phyloP scores from a whole-genome alignment of 2,888 invertebrate species.

The Clostera curtula region DNA sequence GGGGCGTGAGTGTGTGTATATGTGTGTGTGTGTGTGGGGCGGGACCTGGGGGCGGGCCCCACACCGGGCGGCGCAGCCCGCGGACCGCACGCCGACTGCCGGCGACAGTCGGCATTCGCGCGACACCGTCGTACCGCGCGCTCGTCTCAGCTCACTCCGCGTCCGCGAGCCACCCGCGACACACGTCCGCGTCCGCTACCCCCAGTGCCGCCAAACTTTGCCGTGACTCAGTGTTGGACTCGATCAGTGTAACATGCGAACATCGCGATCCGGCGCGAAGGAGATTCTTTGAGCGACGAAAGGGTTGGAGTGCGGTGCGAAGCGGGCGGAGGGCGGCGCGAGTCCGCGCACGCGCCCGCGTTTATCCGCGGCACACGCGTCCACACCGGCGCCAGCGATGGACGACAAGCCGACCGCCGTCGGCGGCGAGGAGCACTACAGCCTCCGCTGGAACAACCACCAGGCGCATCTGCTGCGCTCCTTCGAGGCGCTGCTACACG shows the following conservation, averaged over 20 bases:
- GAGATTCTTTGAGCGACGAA: slow-evolving; percentile 55
- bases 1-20: slow-evolving; percentile 23
- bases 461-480: slow-evolving; percentile 90
- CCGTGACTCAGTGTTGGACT: slow-evolving; percentile 37
- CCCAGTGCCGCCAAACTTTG: slow-evolving; percentile 44
- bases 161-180: slow-evolving; percentile 48
- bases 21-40: slow-evolving; percentile 39
- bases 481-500: slow-evolving; percentile 91
- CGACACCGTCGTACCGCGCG: slow-evolving; percentile 49
- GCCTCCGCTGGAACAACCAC: slow-evolving; percentile 95
- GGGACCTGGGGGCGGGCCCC: slow-evolving; percentile 54
- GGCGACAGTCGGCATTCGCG: slow-evolving; percentile 52
- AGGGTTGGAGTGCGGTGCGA: slow-evolving; percentile 59
- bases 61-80: slow-evolving; percentile 43
- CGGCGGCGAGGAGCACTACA: slow-evolving; percentile 85
- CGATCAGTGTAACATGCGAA: slow-evolving; percentile 42
- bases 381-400: slow-evolving; percentile 56
- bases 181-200: slow-evolving; percentile 45
- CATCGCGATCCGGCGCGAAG: slow-evolving; percentile 49
- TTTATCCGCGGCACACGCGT: slow-evolving; percentile 49
- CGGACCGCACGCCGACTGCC: slow-evolving; percentile 46
- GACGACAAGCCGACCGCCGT: slow-evolving; percentile 63
- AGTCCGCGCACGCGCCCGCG: slow-evolving; percentile 58
- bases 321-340: slow-evolving; percentile 61
- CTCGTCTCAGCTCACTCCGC: slow-evolving; percentile 47